A percentile compares a stretch with the other conserved stretches of the same genome.
Conservation (phyloP, 2,888 invertebrate genomes). For the Watsonalla binaria region DNA sequence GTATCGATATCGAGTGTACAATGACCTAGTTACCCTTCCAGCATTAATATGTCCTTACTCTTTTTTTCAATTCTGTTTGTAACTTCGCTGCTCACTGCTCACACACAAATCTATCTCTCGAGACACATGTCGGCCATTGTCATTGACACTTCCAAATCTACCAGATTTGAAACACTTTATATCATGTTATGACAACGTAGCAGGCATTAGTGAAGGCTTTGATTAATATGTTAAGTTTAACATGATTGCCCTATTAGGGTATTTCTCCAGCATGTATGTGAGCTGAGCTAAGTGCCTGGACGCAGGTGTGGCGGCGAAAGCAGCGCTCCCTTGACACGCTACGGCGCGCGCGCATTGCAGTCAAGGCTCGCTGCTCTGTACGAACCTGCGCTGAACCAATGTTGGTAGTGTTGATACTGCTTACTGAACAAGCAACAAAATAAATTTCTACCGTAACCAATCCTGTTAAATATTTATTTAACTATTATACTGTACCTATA, state of each 20-base stretch:
- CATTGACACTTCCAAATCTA: too few relatives aligned
- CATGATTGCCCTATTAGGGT: constrained; percentile 33
- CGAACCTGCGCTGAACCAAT: constrained; percentile 39
- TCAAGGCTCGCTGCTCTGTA: constrained; percentile 63
- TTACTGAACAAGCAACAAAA: constrained; percentile 25
- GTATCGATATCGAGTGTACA: too few relatives aligned
- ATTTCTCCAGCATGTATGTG: constrained; percentile 37
- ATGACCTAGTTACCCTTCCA: too few relatives aligned
- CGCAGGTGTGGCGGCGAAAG: constrained; percentile 73
- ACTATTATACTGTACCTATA: too few relatives aligned
- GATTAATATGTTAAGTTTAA: constrained; percentile 2
- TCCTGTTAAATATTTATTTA: too few relatives aligned
- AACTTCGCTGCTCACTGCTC: too few relatives aligned
- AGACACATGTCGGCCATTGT: too few relatives aligned
- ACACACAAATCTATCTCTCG: too few relatives aligned
- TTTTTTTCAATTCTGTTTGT: too few relatives aligned
- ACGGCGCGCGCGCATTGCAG: constrained; percentile 76
- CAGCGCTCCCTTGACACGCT: constrained; percentile 77
- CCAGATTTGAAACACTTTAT: too few relatives aligned
- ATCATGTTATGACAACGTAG: not conserved
- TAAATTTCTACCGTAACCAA: not conserved
- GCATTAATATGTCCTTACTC: too few relatives aligned
- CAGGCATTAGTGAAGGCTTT: not conserved
- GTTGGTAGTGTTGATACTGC: constrained; percentile 37
- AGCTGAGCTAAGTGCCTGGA: constrained; percentile 36